Conservation (phyloP, 2,113 vertebrate genomes). For the Empidonax traillii region DNA sequence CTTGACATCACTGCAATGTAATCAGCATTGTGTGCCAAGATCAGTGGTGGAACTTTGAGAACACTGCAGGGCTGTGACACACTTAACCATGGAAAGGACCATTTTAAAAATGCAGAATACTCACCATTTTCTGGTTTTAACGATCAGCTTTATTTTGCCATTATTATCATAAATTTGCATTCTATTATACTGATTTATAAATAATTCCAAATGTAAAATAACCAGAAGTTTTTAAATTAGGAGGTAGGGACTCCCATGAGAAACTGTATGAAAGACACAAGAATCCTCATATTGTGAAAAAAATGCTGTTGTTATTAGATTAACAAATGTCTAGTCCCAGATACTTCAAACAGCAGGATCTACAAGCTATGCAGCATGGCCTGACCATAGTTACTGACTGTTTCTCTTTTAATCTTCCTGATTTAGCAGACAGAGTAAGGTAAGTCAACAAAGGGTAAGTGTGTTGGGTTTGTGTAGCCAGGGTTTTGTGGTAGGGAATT, state of each 20-base stretch:
- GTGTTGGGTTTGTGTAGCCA: not conserved
- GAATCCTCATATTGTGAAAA: not conserved
- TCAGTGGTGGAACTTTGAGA: not conserved
- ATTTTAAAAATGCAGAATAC: not conserved
- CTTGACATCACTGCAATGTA: not conserved
- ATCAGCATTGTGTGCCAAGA: not conserved
- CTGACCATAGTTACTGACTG: rapidly evolving
- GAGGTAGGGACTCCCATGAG: not conserved
- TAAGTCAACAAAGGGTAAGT: not conserved
- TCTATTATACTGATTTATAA: not conserved
- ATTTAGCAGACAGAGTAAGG: not conserved
- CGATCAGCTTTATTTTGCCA: not conserved
- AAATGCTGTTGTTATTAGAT: not conserved
- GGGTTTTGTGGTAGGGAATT: not conserved
- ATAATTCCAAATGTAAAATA: slow-evolving; percentile 5
- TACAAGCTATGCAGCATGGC: not conserved
- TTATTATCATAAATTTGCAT: not conserved
- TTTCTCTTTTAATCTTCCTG: not conserved
- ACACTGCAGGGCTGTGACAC: not conserved
- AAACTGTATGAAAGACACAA: not conserved
- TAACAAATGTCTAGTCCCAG: not conserved
- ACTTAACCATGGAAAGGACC: not conserved
- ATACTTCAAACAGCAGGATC: not conserved
- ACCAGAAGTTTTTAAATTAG: not conserved
- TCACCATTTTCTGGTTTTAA: not conserved